Evolutionary conservation across 1,140 invertebrate species (phyloP).

Genomic region (Drosophila tani): DNA sequence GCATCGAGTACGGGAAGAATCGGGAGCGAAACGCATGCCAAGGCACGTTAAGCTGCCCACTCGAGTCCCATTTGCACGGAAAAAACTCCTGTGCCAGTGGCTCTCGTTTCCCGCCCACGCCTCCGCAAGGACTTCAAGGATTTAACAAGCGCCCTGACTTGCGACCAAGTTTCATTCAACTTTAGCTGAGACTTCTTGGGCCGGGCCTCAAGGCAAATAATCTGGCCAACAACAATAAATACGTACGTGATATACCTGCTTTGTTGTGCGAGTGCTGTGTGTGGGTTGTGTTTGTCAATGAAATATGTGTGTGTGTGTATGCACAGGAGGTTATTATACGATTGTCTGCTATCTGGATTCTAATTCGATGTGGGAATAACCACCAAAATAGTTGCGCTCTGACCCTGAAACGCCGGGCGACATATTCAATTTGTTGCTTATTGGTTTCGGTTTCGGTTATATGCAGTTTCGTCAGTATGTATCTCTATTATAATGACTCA

Average conservation of each 20-base stretch:
- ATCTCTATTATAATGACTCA: constrained; percentile 35
- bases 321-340: constrained; percentile 24
- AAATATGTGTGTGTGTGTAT: constrained; percentile 14
- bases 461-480: not conserved
- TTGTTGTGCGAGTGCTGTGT: constrained; percentile 9
- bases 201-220: constrained; percentile 38
- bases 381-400: constrained; percentile 11
- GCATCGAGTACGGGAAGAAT: not conserved
- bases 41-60: constrained; percentile 48
- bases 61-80: constrained; percentile 22
- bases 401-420: constrained; percentile 32
- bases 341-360: constrained; percentile 27
- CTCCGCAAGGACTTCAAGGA: constrained; percentile 19
- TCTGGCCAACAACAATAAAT: constrained; percentile 14
- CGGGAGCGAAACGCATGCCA: constrained; percentile 34
- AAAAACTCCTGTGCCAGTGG: constrained; percentile 17
- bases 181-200: constrained; percentile 41
- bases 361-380: constrained; percentile 39
- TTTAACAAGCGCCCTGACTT: constrained; percentile 17
- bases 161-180: constrained; percentile 48
- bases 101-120: not conserved
- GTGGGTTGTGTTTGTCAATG: constrained; percentile 33
- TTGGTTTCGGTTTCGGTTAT: constrained; percentile 10
- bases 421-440: constrained; percentile 18
- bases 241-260: constrained; percentile 9